Conservation (phyloP, 2,888 invertebrate species). For the Eustalomyia histrio region DNA sequence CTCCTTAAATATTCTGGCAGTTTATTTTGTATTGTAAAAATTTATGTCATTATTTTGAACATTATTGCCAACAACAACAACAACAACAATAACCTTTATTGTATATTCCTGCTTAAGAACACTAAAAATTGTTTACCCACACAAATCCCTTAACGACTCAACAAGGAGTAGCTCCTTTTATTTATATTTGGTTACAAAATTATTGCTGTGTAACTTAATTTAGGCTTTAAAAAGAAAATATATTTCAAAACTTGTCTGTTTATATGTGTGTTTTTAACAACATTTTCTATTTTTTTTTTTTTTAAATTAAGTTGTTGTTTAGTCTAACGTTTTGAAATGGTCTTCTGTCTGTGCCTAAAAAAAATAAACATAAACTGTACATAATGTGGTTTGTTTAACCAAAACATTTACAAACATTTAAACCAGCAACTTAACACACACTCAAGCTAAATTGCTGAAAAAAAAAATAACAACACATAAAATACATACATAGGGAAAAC, state of each 20-base stretch:
- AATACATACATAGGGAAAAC: constrained; percentile 7
- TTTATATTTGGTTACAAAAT: background rate
- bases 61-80: constrained; percentile 32
- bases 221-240: background rate
- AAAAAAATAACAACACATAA: constrained; percentile 15
- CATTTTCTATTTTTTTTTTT: background rate
- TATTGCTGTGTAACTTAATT: background rate
- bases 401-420: constrained; percentile 30
- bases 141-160: constrained; percentile 42
- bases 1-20: constrained; percentile 3
- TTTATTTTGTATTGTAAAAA: constrained; percentile 14
- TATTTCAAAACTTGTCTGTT: background rate
- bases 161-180: background rate
- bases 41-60: constrained; percentile 46
- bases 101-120: constrained; percentile 8
- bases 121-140: constrained; percentile 5
- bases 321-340: constrained; percentile 24
- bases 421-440: constrained; percentile 42
- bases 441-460: constrained; percentile 32
- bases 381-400: constrained; percentile 37
- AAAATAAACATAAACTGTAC: constrained; percentile 31
- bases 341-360: constrained; percentile 9
- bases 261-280: constrained; percentile 14
- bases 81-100: constrained; percentile 27
- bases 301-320: constrained; percentile 54